Conservation (phyloP, 1,140 invertebrate genomes). For the Trypoxylus dichotomus region DNA sequence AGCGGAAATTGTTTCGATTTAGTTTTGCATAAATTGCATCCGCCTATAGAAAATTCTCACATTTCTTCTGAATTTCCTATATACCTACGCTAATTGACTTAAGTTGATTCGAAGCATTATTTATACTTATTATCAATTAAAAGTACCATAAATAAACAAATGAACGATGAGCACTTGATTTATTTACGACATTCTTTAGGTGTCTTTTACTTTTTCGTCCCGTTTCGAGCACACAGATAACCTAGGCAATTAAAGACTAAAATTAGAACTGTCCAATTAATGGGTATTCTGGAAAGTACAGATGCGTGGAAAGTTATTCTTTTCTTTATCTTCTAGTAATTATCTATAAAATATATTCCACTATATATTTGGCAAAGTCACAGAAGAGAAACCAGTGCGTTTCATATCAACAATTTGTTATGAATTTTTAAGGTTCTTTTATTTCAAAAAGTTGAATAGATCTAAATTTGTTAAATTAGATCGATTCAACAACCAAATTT, state of each 20-base stretch:
- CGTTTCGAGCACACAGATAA: background rate
- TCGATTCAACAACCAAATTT: too few relatives aligned
- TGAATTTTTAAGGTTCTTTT: too few relatives aligned
- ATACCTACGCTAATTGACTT: background rate
- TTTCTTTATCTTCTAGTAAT: background rate
- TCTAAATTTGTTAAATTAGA: too few relatives aligned
- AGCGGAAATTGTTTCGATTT: constrained; percentile 22
- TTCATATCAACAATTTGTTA: too few relatives aligned
- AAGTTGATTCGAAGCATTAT: background rate
- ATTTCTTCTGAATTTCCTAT: background rate
- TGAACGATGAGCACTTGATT: background rate
- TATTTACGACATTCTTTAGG: constrained; percentile 7
- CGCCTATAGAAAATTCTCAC: constrained; percentile 8
- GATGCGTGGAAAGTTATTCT: background rate
- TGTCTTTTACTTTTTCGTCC: background rate
- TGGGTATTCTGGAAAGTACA: background rate
- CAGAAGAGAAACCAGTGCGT: too few relatives aligned
- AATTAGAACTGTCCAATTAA: background rate
- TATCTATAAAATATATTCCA: too few relatives aligned
- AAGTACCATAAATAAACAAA: background rate
- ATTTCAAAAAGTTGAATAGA: too few relatives aligned
- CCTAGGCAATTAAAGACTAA: background rate
- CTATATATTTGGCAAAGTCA: too few relatives aligned
- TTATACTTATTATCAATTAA: constrained; percentile 19
- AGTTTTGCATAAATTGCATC: constrained; percentile 16